Conservation (phyloP, 2,113 vertebrate genomes). For the Hirundichthys speculiger region DNA sequence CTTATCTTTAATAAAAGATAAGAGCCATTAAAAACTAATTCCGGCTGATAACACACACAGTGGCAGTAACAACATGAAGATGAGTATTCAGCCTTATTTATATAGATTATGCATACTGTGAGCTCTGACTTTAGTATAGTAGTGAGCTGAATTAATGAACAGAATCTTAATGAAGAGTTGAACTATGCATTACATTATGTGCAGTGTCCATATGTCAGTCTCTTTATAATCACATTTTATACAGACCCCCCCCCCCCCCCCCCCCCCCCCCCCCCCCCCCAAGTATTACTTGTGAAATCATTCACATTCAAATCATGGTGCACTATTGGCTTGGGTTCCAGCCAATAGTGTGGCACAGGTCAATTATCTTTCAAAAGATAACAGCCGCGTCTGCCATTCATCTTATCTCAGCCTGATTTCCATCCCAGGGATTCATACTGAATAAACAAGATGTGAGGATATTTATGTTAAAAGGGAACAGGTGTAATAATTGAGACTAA, state of each 20-base stretch:
- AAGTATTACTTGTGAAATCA: slow-evolving; percentile 46
- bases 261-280: slow-evolving; percentile 8
- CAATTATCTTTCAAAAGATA: slow-evolving; percentile 73
- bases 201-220: not conserved
- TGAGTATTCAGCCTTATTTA: too few species aligned
- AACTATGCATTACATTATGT: not conserved
- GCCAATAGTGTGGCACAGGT: slow-evolving; percentile 70
- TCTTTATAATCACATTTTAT: slow-evolving; percentile 12
- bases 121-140: too few species aligned
- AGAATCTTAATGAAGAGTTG: not conserved
- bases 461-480: slow-evolving; percentile 44
- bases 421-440: slow-evolving; percentile 53
- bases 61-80: too few species aligned
- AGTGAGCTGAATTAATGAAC: too few species aligned
- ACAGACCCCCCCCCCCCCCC: slow-evolving; percentile 45
- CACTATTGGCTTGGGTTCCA: slow-evolving; percentile 36
- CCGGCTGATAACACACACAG: too few species aligned
- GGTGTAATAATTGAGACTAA: slow-evolving; percentile 48
- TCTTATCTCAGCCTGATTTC: slow-evolving; percentile 56
- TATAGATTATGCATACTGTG: too few species aligned
- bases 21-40: too few species aligned
- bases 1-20: too few species aligned
- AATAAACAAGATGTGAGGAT: slow-evolving; percentile 59
- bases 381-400: slow-evolving; percentile 44
- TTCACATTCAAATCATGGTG: slow-evolving; percentile 58